Percentiles rank a stretch among this genome's conserved stretches.
phyloP scores from a whole-genome alignment of 2,113 vertebrate species.

The Bettongia penicillata region DNA sequence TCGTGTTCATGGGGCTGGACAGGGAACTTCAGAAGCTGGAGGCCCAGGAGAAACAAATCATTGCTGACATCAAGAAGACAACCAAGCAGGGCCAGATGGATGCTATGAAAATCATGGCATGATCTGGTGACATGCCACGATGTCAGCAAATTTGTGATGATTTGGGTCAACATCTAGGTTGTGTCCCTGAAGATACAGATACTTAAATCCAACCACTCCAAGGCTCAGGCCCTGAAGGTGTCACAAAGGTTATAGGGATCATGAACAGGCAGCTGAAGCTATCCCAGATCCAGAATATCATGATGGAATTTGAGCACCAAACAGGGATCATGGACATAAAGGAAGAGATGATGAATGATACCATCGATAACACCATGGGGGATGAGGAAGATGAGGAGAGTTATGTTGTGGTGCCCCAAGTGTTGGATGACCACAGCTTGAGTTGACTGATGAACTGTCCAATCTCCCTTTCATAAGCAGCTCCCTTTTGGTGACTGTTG shows the following conservation, averaged over 20 bases:
- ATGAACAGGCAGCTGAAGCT: conserved; percentile 98
- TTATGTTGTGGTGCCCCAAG: conserved; percentile 93
- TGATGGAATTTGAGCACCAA: conserved; percentile 97
- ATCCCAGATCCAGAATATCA: conserved; percentile 98
- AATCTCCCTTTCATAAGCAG: conserved; percentile 91
- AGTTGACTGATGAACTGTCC: conserved; percentile 92
- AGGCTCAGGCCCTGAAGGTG: conserved; percentile 98
- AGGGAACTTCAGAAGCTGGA: conserved; percentile 91
- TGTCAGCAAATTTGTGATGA: conserved; percentile 96
- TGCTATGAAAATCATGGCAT: conserved; percentile 95
- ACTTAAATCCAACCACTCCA: conserved; percentile 96
- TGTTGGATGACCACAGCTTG: conserved; percentile 94
- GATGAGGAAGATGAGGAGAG: conserved; percentile 96
- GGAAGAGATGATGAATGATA: conserved; percentile 98
- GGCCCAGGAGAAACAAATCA: conserved; percentile 96
- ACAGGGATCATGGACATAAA: conserved; percentile 99
- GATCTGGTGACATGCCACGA: conserved; percentile 95
- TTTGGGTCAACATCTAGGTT: conserved; percentile 96
- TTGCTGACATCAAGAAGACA: conserved; percentile 97
- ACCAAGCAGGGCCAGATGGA: conserved; percentile 97
- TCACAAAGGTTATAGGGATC: conserved; percentile 97
- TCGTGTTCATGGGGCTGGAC: conserved; percentile 92
- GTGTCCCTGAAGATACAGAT: conserved; percentile 97
- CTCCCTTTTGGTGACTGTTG: conserved; percentile 78
- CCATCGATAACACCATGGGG: conserved; percentile 96